phyloP scores from a whole-genome alignment of 2,113 vertebrate genomes.

The Hemiprocne comata region DNA sequence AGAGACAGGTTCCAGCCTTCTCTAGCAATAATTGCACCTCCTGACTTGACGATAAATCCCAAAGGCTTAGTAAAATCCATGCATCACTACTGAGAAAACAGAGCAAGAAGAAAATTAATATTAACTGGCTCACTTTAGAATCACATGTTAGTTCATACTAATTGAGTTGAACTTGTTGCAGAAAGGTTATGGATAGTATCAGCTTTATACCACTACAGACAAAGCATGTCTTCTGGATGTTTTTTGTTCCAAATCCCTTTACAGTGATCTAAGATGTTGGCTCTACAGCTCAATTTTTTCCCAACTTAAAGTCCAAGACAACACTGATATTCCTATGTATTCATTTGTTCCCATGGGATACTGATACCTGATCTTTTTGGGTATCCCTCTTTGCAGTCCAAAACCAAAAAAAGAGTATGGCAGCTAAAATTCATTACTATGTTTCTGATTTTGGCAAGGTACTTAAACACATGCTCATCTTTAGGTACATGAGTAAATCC shows the following conservation, averaged over 20 bases:
- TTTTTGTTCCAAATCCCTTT: not conserved
- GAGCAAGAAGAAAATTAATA: not conserved
- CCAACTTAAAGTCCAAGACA: not conserved
- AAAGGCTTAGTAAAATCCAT: not conserved
- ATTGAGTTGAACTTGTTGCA: not conserved
- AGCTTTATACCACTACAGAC: not conserved
- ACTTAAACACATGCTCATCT: not conserved
- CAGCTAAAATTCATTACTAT: slow-evolving; percentile 60
- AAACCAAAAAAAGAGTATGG: slow-evolving; percentile 61
- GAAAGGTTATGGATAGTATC: not conserved
- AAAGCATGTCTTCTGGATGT: not conserved
- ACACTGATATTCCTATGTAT: not conserved
- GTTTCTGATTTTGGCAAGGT: slow-evolving; percentile 14
- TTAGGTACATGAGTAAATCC: not conserved
- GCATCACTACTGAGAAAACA: not conserved
- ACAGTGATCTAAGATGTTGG: not conserved
- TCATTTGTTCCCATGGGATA: slow-evolving; percentile 27
- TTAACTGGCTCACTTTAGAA: not conserved
- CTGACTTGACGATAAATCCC: not conserved
- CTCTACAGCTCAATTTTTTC: not conserved
- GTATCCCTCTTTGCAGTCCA: slow-evolving; percentile 64
- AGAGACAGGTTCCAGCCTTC: not conserved
- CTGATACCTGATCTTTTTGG: slow-evolving; percentile 46
- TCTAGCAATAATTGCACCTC: not conserved
- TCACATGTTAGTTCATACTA: not conserved